Base-by-base conservation (phyloP, 2,888 invertebrate genomes). In the Cerastis rubricosa region DNA sequence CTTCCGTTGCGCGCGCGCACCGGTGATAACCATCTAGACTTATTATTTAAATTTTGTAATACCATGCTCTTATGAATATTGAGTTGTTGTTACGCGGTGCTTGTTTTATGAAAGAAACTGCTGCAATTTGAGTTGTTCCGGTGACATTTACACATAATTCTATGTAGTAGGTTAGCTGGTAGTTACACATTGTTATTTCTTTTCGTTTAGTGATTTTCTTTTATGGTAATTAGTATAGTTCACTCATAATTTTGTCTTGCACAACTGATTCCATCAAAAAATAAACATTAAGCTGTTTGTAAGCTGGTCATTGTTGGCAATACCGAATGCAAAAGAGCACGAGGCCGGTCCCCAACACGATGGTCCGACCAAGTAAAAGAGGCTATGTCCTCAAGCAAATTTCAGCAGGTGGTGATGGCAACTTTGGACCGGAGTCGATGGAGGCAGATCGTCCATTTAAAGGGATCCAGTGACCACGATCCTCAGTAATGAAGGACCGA, bases 1-100 rank as follows among this genome's bases (percentile, higher is more conserved):
- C 92, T 93, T 94, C 95, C 94, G 94, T 88, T 92, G 83, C 76
- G 83, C 82, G 72, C 77, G 84, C 81, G 79, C 87, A 83, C 78
- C 81, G 86, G 83, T 89, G 92, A 91, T 91, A 91, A 90, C 88
- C 84, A 92, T 93, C 91, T 80, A 75, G 81, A 83, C 85, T 87
- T 87, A 87, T 86, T 87, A 86, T 87, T 88, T 80, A 81, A 78
- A 87, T 87, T 80, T 84, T 82, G 80, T 87, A 84, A 81, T 81
- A 73, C 74, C 66, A 77, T 85, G 86, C 76, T 83, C 73, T 77
- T 80, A 80, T 77, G 76, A 65, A 85, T 84, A 78, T 84, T 78
- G 71, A 74, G 78, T 78, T 71, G 71, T 71, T 81, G 78, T 82
- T 49, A 71, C 49, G 57, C 54, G 61, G 57, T 17, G 57, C 35